These are phyloP conservation scores for Castor canadensis DNA, from an alignment of 2,113 vertebrate genomes.

Conservation along the genomic window DNA sequence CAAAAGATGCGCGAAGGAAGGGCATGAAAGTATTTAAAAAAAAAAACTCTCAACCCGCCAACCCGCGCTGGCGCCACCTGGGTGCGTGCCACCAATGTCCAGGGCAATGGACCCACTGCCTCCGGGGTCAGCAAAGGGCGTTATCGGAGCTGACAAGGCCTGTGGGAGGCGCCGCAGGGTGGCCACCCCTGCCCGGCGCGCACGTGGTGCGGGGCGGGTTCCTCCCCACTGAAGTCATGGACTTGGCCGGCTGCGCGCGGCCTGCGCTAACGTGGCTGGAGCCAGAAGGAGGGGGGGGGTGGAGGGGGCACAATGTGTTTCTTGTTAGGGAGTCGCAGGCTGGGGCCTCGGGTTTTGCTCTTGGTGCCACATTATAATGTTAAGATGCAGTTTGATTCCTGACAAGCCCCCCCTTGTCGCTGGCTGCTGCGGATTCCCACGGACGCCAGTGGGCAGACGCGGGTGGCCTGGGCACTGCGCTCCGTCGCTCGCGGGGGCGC, in stretches of 20 bases:
- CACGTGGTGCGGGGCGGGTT: neutral
- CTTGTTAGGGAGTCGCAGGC: conserved; percentile 77
- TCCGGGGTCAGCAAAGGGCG: conserved; percentile 62
- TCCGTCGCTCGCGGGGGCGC: conserved; percentile 63
- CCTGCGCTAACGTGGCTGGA: conserved; percentile 65
- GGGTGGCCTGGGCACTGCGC: conserved; percentile 83
- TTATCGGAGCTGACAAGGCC: conserved; percentile 52
- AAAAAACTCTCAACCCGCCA: neutral
- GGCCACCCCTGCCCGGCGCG: conserved; percentile 66
- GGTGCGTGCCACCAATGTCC: neutral
- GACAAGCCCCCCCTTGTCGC: conserved; percentile 85
- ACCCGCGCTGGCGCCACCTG: neutral
- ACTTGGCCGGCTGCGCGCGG: conserved; percentile 74
- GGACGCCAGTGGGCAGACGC: conserved; percentile 86
- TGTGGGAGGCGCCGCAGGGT: conserved; percentile 66
- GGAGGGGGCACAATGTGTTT: conserved; percentile 81
- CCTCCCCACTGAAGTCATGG: conserved; percentile 64
- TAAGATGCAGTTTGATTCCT: conserved; percentile 83
- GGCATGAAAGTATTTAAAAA: neutral
- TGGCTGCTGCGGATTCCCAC: conserved; percentile 86
- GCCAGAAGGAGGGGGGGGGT: neutral
- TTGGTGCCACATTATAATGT: conserved; percentile 81
- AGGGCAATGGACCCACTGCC: conserved; percentile 48
- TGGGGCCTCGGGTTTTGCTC: conserved; percentile 79
- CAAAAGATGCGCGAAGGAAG: neutral